Percentiles rank a stretch among this genome's conserved stretches.
Conservation (phyloP, 2,797 vertebrate species). For the Falco peregrinus region DNA sequence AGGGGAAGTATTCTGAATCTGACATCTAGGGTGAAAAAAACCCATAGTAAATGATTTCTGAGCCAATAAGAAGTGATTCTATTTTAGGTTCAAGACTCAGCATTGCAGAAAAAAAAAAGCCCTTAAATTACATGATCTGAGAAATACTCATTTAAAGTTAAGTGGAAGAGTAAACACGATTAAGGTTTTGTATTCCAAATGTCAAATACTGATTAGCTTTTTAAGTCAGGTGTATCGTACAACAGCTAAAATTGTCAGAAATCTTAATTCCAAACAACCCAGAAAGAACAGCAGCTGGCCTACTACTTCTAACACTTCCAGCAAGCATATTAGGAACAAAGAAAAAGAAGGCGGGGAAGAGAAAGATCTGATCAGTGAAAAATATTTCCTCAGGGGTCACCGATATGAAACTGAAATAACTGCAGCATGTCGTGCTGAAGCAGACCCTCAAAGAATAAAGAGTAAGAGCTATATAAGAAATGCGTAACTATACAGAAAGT, state of each 20-base stretch:
- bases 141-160: neutral
- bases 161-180: slow-evolving; percentile 1
- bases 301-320: neutral
- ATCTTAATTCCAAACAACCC: neutral
- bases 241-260: slow-evolving; percentile 3
- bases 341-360: neutral
- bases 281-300: neutral
- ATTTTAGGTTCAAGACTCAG: neutral
- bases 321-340: slow-evolving; percentile 8
- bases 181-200: neutral
- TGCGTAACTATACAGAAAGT: neutral
- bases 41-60: neutral
- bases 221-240: neutral
- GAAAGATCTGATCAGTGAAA: neutral
- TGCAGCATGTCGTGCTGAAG: neutral
- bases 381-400: neutral
- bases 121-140: neutral
- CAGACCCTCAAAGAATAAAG: neutral
- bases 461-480: neutral
- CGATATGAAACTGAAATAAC: neutral
- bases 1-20: neutral
- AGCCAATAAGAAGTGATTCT: neutral
- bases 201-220: neutral
- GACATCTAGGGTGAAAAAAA: neutral
- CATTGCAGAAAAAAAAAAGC: neutral